phyloP scores from a whole-genome alignment of 2,797 vertebrate species.

The Halcyon badia region DNA sequence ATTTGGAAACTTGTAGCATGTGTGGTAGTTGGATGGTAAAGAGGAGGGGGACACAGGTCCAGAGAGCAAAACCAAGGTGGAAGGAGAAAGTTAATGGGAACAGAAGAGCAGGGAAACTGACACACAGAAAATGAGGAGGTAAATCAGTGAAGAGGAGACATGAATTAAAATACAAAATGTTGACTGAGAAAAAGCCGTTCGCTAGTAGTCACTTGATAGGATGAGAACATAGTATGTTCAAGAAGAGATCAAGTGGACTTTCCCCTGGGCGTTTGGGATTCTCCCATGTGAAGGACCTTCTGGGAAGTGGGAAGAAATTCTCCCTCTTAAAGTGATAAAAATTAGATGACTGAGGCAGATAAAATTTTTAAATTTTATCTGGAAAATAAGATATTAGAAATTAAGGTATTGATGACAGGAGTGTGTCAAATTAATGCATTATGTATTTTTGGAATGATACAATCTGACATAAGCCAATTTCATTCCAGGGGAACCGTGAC shows the following conservation, averaged over 20 bases:
- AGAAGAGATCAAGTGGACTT: not conserved
- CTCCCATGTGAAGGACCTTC: not conserved
- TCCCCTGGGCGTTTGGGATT: not conserved
- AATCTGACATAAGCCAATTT: conserved; percentile 55
- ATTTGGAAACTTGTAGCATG: not conserved
- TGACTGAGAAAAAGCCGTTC: not conserved
- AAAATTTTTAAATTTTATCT: not conserved
- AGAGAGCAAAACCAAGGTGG: not conserved
- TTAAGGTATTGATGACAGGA: conserved; percentile 41
- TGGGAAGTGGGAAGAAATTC: not conserved
- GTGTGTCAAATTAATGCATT: conserved; percentile 40
- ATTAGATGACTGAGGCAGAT: not conserved
- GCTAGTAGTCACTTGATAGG: not conserved
- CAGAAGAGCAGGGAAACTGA: not conserved
- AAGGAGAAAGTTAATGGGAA: not conserved
- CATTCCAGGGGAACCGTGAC: conserved; percentile 42
- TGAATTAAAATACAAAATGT: not conserved
- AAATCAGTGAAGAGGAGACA: not conserved
- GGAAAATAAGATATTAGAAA: conserved; percentile 1
- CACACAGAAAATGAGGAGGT: not conserved
- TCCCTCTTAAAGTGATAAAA: not conserved
- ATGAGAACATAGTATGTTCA: not conserved
- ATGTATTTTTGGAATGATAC: conserved; percentile 45
- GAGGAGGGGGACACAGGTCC: not conserved
- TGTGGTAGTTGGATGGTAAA: not conserved